Evolutionary conservation across 1,140 invertebrate genomes (phyloP), one percentile per base, ranked within the genome.

Genomic region (Phortica variegata): DNA sequence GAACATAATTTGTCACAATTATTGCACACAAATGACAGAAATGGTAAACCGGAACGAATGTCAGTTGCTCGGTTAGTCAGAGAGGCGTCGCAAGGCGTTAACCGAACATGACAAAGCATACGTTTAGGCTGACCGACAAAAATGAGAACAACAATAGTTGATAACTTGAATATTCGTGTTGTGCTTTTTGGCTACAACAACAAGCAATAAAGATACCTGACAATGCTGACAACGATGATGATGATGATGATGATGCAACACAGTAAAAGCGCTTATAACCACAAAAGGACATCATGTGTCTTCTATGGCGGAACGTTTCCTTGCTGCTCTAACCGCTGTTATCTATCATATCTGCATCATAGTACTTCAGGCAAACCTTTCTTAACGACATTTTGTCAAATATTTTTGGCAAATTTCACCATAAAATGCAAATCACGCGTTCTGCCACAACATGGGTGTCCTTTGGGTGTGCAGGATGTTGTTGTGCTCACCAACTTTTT

Each of bases 341-440:
- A n/a, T n/a, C n/a, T n/a, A n/a, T n/a, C n/a, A n/a, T n/a, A n/a
- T n/a, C n/a, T n/a, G n/a, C n/a, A n/a, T n/a, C n/a, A n/a, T n/a
- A n/a, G n/a, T 34, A 5, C 33, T 15, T n/a, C 33, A n/a, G 12
- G 33, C 33, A 7, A 34, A 3, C 8, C 13, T 7, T 10, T 34
- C 12, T 34, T 34, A n/a, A n/a, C 44, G 37, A 56, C 34, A 54
- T 63, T 58, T 56, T 68, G 60, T 58, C 65, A 68, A 63, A 68
- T 68, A n/a, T 66, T 68, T 63, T 68, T 68, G 61, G 57, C 60
- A 63, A 68, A 68, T 68, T 69, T 69, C 32, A 16, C 8, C 36
- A 49, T 44, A 52, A 68, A 68, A 68, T 68, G 63, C 63, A 63
- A 68, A 68, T 68, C 63, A 69, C 16, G 4, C 33, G 8, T 4